Percentiles rank a stretch among this genome's conserved stretches.
These are phyloP conservation scores for Pseudachorutes palmiensis DNA, from an alignment of 1,140 invertebrate species.

Conservation along the genomic window DNA sequence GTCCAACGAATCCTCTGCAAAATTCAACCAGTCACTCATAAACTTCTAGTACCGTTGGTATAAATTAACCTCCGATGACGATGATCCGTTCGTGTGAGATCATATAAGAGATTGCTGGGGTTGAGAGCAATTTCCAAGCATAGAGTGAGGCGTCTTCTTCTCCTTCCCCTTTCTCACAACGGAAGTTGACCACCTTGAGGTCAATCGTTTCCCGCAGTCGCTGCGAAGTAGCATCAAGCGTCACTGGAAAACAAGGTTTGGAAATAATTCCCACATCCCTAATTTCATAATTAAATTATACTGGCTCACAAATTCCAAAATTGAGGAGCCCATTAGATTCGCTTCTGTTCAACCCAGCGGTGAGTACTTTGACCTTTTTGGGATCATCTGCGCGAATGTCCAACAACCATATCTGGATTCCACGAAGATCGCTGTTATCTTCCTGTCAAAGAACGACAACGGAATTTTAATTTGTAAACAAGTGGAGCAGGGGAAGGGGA, in stretches of 20 bases:
- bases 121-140: conserved; percentile 23
- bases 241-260: conserved; percentile 13
- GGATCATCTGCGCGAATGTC: conserved; percentile 21
- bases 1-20: conserved; percentile 17
- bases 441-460: neutral
- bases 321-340: conserved; percentile 24
- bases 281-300: neutral
- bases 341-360: conserved; percentile 21
- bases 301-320: conserved; percentile 35
- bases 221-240: conserved; percentile 8
- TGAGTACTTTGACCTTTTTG: conserved; percentile 26
- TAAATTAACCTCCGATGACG: neutral
- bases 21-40: neutral
- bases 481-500: no score
- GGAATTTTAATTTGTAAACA: neutral
- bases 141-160: conserved; percentile 19
- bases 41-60: neutral
- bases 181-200: neutral
- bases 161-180: neutral
- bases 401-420: conserved; percentile 31
- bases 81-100: conserved; percentile 21
- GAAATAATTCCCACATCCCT: conserved; percentile 8
- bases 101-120: conserved; percentile 20
- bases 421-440: conserved; percentile 22
- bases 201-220: neutral